These are phyloP conservation scores for Leucophenga varia DNA, from an alignment of 1,140 invertebrate genomes.

Conservation along the genomic window DNA sequence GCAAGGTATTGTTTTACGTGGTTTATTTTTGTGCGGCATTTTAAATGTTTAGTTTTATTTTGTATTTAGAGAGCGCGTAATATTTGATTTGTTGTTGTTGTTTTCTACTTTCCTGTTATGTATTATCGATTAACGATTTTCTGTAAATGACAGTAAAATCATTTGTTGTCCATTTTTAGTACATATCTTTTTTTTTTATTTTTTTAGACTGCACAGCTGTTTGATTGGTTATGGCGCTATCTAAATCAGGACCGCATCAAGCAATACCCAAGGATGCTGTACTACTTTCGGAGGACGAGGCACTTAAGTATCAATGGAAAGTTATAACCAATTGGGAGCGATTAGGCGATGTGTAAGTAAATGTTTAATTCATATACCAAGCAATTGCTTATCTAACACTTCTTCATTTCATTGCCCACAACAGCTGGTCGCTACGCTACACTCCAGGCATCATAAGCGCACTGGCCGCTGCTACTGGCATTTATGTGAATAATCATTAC, in stretches of 20 bases:
- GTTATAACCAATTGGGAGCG: slow-evolving; percentile 56
- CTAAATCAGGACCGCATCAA: slow-evolving; percentile 3
- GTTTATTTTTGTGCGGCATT: too few species aligned
- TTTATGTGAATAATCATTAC: slow-evolving; percentile 57
- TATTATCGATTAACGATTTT: too few species aligned
- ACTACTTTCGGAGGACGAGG: slow-evolving; percentile 55
- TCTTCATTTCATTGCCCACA: slow-evolving; percentile 3
- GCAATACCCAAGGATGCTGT: slow-evolving; percentile 57
- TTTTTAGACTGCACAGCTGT: too few species aligned
- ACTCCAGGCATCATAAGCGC: slow-evolving; percentile 40
- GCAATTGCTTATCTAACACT: slow-evolving; percentile 30
- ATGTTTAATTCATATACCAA: not conserved
- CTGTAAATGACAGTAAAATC: too few species aligned
- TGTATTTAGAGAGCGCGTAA: too few species aligned
- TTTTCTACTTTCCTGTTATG: too few species aligned
- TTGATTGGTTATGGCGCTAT: slow-evolving; percentile 17
- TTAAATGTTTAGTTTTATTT: too few species aligned
- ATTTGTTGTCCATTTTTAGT: too few species aligned
- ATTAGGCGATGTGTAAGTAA: slow-evolving; percentile 52
- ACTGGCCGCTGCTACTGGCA: slow-evolving; percentile 41
- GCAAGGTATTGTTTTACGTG: too few species aligned
- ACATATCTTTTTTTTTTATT: too few species aligned
- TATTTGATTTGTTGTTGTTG: too few species aligned
- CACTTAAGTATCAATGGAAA: slow-evolving; percentile 55
- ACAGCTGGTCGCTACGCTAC: slow-evolving; percentile 55